Evolutionary conservation across 1,140 invertebrate species (phyloP), one percentile per base, ranked within the genome.

Genomic region (Anoplolepis gracilipes): DNA sequence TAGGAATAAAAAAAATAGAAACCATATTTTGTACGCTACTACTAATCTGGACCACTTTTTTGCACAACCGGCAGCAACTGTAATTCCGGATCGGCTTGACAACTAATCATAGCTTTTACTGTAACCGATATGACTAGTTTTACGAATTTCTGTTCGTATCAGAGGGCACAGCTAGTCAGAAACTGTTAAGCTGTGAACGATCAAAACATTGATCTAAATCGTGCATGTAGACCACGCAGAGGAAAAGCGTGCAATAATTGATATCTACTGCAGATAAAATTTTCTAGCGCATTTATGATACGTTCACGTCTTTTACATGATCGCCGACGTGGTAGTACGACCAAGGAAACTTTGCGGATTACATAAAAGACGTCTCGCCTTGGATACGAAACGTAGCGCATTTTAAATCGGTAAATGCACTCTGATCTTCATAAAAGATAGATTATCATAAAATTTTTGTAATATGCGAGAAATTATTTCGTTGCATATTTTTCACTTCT

Each of bases 71-170:
- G 65, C 67, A 67, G 79, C 39, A 70, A 65, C 73, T 85, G 88
- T 90, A 90, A 89, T 89, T 89, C 76, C 64, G 62, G 57, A 22
- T 46, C 64, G 39, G 75, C 39, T 76, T 75, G 88, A 89, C 62
- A 69, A 69, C 55, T 49, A 39, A 30, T 22, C 75, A 55, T 81
- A 62, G 70, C 87, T 89, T 89, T 91, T 90, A 90, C 89, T 84
- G 87, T 59, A 72, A 62, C 79, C 78, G 84, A 85, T 89, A 91
- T 86, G 87, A 86, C 84, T 70, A 84, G 86, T 89, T 91, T 91
- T 91, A 91, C 89, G 90, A 89, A 88, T 89, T 86, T 55, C 36
- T 61, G 30, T 53, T 62, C 72, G 57, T 39, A 75, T 16, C 70
- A 76, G 57, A 46, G 65, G 3, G 3, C 13, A n/a, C 55, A 86